phyloP scores from a whole-genome alignment of 2,888 invertebrate genomes.

The Rugalucina vietnamica region DNA sequence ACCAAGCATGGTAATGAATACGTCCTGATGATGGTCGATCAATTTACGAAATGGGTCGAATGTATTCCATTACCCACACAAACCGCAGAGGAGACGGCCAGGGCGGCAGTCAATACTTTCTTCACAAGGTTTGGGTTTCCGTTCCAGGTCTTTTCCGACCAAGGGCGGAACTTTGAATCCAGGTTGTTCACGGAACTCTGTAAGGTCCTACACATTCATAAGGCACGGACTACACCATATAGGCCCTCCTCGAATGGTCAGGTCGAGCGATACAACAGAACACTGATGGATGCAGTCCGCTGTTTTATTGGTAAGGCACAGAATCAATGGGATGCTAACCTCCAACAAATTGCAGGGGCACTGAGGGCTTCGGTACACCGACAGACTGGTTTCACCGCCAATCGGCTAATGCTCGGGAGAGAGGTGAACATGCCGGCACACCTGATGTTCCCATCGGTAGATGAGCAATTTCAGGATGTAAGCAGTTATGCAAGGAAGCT shows the following conservation, averaged over 20 bases:
- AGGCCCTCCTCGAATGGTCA: constrained; percentile 39
- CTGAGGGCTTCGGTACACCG: background rate
- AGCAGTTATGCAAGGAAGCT: constrained; percentile 14
- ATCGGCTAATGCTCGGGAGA: background rate
- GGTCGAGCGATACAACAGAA: constrained; percentile 29
- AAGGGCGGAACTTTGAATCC: constrained; percentile 27
- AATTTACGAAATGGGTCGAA: constrained; percentile 59
- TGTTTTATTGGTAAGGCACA: constrained; percentile 8
- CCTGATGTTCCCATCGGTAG: background rate
- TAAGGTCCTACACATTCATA: constrained; percentile 21
- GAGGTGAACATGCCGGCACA: background rate
- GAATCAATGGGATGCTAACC: constrained; percentile 14
- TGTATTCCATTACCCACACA: constrained; percentile 44
- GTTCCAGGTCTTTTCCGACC: constrained; percentile 12
- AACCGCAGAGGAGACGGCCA: constrained; percentile 45
- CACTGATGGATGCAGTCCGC: constrained; percentile 4
- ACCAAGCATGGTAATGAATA: background rate
- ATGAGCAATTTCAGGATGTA: background rate
- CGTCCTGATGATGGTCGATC: constrained; percentile 47
- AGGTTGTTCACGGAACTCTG: constrained; percentile 23
- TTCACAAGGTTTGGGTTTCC: constrained; percentile 35
- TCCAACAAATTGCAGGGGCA: constrained; percentile 19
- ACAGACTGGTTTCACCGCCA: background rate
- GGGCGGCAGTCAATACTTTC: constrained; percentile 37
- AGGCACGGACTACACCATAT: constrained; percentile 45